phyloP scores from a whole-genome alignment of 2,888 invertebrate genomes.

The Odontocerum albicorne region DNA sequence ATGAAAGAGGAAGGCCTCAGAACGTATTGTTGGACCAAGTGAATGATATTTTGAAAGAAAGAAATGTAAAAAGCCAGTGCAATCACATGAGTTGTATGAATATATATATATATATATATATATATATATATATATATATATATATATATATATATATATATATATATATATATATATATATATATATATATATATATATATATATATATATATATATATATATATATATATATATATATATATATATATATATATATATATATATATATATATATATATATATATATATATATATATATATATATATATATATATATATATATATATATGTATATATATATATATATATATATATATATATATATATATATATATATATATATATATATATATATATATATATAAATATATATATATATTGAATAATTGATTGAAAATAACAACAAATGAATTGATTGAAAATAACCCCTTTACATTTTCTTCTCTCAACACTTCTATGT shows the following conservation, averaged over 20 bases:
- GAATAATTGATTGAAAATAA: too few relatives aligned
- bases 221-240: conserved; percentile 23
- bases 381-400: too few relatives aligned
- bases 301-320: conserved; percentile 25
- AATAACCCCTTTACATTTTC: too few relatives aligned
- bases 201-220: conserved; percentile 22
- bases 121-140: conserved; percentile 23
- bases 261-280: conserved; percentile 25
- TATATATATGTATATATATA: conserved; percentile 25
- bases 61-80: too few relatives aligned
- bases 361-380: too few relatives aligned
- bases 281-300: conserved; percentile 23
- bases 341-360: conserved; percentile 16
- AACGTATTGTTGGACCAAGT: too few relatives aligned
- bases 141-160: conserved; percentile 25
- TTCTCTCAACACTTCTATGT: too few relatives aligned
- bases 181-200: conserved; percentile 24
- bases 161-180: conserved; percentile 25
- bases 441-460: too few relatives aligned
- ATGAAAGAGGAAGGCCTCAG: too few relatives aligned
- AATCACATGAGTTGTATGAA: conserved; percentile 5
- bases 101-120: conserved; percentile 23
- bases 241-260: conserved; percentile 25
- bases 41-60: too few relatives aligned
- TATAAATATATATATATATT: too few relatives aligned